Evolutionary conservation across 2,888 invertebrate genomes (phyloP), one percentile per base, ranked within the genome.

Genomic region (Cephalotes varians): DNA sequence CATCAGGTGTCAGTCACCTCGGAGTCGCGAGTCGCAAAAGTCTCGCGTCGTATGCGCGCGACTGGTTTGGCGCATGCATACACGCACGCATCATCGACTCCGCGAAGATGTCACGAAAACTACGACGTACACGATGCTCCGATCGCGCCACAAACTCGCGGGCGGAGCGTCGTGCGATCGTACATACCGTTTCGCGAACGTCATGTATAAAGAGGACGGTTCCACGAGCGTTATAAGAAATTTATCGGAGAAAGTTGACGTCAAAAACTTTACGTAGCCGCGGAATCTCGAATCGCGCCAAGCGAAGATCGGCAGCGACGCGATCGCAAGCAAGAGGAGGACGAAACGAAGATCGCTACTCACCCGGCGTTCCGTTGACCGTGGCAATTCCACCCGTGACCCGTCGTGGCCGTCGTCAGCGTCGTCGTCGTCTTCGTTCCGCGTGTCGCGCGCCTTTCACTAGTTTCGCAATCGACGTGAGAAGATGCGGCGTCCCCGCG

Each of bases 1-100:
- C 94, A 94, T 94, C 94, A 94, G 94, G 94, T 94, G 94, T 94
- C 94, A 94, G 93, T 94, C 94, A 94, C 94, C 94, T 92, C 64
- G 64, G 37, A 40, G 25, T 51, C 51, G 65, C 85, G 83, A 82
- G 84, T 85, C 83, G 74, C 82, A 81, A 80, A 62, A 49, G 82
- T 86, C 85, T 86, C 86, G n/a, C n/a, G n/a, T n/a, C n/a, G 83
- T 85, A 82, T 84, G 89, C 81, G 83, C 83, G 82, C 74, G 80
- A 73, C 72, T 40, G 37, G 72, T 81, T 47, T 34, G 21, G 21
- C 74, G 25, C 40, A 34, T 37, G 31, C 40, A 34, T 12, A 15
- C 34, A 69, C 58, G 64, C 84, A 89, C 82, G 86, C 81, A 83
- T 37, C 54, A 1, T 62, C 28, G 31, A 18, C 2, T 31, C n/a